Evolutionary conservation across 2,888 invertebrate genomes (phyloP), one percentile per base, ranked within the genome.

Genomic region (Aphodius granarius): DNA sequence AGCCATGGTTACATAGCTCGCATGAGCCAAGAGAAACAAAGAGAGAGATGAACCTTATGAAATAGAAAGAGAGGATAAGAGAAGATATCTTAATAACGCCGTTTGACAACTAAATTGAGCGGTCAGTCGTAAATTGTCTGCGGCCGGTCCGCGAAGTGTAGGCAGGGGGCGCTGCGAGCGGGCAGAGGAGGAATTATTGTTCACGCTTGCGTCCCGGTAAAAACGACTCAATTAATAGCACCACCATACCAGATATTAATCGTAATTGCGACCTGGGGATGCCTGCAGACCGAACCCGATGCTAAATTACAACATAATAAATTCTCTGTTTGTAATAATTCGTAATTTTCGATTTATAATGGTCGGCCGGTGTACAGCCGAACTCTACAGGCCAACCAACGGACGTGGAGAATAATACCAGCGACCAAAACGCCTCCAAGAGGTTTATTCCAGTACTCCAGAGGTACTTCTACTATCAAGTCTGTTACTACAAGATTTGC

Each of bases 21-120:
- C 13, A 43, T 43, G 13, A 43, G 43, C 9, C 43, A 43, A 43
- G 43, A 43, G 43, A 13, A 13, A 43, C 13, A 43, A 13, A 43
- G 43, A 43, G 1, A 13, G 43, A 43, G 43, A 43, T 43, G 13
- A n/a, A n/a, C 2, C 16, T 63, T 63, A 63, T 63, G 4, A 0
- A 66, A 66, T 0, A n/a, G 2, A 66, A 16, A 13, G 66, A 65
- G 19, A 65, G 65, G 4, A 18, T 3, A 13, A 43, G 43, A 43
- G 43, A 43, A 79, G 78, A 81, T 80, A 79, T 81, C 81, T 81
- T 81, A 81, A 81, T 81, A 81, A 81, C 81, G 77, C 79, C 78
- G 78, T 79, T 79, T 81, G 81, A 81, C 81, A 81, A 80, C 77
- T 81, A 81, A 81, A 81, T 81, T 81, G 81, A 68, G 68, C 80